Evolutionary conservation across 2,888 invertebrate species (phyloP).

Genomic region (Bruchidius siliquastri): DNA sequence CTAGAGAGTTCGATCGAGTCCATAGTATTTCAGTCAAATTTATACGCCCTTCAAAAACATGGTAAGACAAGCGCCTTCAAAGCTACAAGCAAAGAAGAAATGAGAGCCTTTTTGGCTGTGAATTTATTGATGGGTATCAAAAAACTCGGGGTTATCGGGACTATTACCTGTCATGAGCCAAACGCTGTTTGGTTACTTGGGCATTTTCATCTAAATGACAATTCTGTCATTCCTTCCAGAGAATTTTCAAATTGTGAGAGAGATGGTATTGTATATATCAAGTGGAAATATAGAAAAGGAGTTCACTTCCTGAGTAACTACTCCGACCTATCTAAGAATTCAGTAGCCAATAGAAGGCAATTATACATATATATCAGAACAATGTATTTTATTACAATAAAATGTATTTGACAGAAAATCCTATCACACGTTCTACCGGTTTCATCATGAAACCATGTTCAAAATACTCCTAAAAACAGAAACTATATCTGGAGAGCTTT

Average conservation of each 20-base stretch:
- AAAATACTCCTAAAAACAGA: too few relatives aligned
- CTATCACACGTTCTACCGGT: too few relatives aligned
- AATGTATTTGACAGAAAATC: too few relatives aligned
- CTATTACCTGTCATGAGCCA: constrained; percentile 15
- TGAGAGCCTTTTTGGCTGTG: constrained; percentile 23
- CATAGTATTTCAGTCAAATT: constrained; percentile 5
- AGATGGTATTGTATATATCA: too few relatives aligned
- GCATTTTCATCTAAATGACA: constrained; percentile 6
- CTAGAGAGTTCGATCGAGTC: constrained; percentile 3
- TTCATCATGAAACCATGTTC: too few relatives aligned
- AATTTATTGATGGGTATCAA: constrained; percentile 30
- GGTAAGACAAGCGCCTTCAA: constrained; percentile 7
- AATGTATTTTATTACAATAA: too few relatives aligned
- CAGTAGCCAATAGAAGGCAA: too few relatives aligned
- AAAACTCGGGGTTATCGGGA: constrained; percentile 22
- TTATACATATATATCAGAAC: too few relatives aligned
- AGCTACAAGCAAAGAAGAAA: constrained; percentile 18
- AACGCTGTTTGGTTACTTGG: constrained; percentile 6
- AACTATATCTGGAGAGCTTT: too few relatives aligned
- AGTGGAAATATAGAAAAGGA: too few relatives aligned
- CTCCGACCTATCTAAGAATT: too few relatives aligned
- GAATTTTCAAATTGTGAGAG: constrained; percentile 4
- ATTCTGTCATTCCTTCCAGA: constrained; percentile 3
- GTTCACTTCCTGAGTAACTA: too few relatives aligned
- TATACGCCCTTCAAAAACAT: constrained; percentile 10